Evolutionary conservation across 2,888 invertebrate species (phyloP), one percentile per base, ranked within the genome.

Genomic region (Meloe dianella): DNA sequence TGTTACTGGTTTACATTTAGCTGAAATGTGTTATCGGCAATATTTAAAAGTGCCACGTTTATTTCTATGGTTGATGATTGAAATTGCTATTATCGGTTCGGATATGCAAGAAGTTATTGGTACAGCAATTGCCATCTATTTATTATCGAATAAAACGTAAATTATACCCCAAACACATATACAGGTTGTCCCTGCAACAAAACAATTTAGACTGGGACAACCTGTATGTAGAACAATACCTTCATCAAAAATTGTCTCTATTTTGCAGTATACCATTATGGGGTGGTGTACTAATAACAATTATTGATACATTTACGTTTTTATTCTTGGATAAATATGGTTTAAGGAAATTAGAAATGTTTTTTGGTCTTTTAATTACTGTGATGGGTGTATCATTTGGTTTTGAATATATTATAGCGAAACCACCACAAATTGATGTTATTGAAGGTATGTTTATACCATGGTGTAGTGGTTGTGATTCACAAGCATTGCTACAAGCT

Each of bases 31-130:
- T 83, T 88, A 91, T 82, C 84, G 90, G 76, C 89, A 92, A 79
- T 96, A 95, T 80, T 91, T 90, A 73, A 88, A 85, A 75, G 72
- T 91, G 24, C 94, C 95, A 0, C 86, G 95, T 61, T 78, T 93
- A 57, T 84, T 94, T 68, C 84, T 96, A 51, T 96, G 95, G 95
- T 87, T 95, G 64, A 95, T 95, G 95, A 90, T 94, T 66, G 96
- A 96, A 85, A 91, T 96, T 70, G 95, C 96, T 1, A 95, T 96
- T 77, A 95, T 96, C 74, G 95, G 95, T 14, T 92, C 92, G 51
- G 95, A 95, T 80, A 95, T 95, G 92, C 95, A 96, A 84, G 95
- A 95, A 86, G 95, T 95, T 51, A 96, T 96, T 75, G 95, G 95
- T 69, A 95, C 95, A 9, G 93, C 95, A 1, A 93, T 95, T 74